Evolutionary conservation across 2,113 vertebrate genomes (phyloP), one percentile per base, ranked within the genome.

Genomic region (Prochilodus magdalenae): DNA sequence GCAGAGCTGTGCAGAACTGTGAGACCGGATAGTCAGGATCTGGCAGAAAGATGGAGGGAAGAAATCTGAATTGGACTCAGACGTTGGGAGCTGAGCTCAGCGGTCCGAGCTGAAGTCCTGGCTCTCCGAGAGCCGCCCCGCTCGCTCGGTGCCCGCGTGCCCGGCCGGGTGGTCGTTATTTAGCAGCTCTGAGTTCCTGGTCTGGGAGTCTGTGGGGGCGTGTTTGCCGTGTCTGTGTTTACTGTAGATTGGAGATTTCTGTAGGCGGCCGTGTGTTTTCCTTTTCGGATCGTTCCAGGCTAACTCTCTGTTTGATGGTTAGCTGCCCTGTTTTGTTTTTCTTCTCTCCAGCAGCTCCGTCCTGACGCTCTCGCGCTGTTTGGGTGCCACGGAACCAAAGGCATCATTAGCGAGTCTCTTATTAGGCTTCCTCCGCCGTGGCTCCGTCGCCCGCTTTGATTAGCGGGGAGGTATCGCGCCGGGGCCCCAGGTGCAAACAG

Each of bases 111-210:
- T n/a, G n/a, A n/a, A n/a, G n/a, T n/a, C n/a, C n/a, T n/a, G n/a
- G n/a, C n/a, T n/a, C n/a, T n/a, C n/a, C n/a, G n/a, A n/a, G n/a
- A n/a, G n/a, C n/a, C n/a, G n/a, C n/a, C 85, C 16, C 20, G 88
- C 90, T 85, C 79, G 82, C 89, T 88, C 89, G 5, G 89, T 91
- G 88, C 89, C 89, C 89, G 79, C 85, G 81, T 92, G 91, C 92
- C 90, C 89, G 92, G 59, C 79, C 71, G 26, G 73, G 20, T 44
- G 65, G 79, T 75, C 71, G 75, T 79, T 79, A 70, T 81, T 75
- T 73, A 63, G 62, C 26, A 27, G 18, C 71, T 80, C 27, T 14
- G 30, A 16, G 30, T 66, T 29, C 26, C 53, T 72, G 77, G 1
- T 55, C 40, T 78, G 62, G 44, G 40, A 44, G 40, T 53, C 63